These are phyloP conservation scores for Lateolabrax maculatus DNA, from an alignment of 2,797 vertebrate genomes.

Conservation along the genomic window DNA sequence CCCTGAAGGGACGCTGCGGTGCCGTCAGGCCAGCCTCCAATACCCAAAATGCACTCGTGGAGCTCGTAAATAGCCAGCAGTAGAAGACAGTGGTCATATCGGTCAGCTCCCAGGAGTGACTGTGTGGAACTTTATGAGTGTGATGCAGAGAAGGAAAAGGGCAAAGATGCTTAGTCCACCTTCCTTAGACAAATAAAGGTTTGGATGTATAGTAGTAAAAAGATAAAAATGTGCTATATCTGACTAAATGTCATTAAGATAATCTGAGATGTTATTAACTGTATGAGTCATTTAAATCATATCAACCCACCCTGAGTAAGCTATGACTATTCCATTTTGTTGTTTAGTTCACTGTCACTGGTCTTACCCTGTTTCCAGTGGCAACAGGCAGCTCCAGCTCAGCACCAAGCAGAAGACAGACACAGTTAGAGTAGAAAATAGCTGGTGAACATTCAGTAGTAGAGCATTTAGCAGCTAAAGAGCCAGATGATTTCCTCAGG, in stretches of 20 bases:
- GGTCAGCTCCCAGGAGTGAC: constrained; percentile 32
- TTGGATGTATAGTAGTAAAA: constrained; percentile 20
- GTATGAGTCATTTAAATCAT: constrained; percentile 50
- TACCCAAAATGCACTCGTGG: constrained; percentile 18
- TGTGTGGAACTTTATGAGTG: not conserved
- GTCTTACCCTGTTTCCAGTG: not conserved
- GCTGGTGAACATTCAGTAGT: no score
- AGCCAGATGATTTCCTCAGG: no score
- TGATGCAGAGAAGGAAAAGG: constrained; percentile 4
- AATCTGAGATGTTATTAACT: constrained; percentile 3
- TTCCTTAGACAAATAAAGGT: constrained; percentile 32
- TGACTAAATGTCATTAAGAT: not conserved
- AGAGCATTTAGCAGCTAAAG: no score
- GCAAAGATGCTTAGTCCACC: not conserved
- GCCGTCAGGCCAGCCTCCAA: constrained; percentile 24
- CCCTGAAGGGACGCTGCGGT: constrained; percentile 26
- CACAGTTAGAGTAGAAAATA: no score
- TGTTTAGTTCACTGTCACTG: not conserved
- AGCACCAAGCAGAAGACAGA: no score
- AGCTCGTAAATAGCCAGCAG: constrained; percentile 34
- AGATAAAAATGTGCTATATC: not conserved
- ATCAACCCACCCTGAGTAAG: constrained; percentile 55
- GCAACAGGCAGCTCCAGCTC: no score
- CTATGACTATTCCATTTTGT: constrained; percentile 38
- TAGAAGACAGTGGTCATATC: not conserved